These are phyloP conservation scores for Eugnorisma glareosa DNA, from an alignment of 2,888 invertebrate species.

Conservation along the genomic window DNA sequence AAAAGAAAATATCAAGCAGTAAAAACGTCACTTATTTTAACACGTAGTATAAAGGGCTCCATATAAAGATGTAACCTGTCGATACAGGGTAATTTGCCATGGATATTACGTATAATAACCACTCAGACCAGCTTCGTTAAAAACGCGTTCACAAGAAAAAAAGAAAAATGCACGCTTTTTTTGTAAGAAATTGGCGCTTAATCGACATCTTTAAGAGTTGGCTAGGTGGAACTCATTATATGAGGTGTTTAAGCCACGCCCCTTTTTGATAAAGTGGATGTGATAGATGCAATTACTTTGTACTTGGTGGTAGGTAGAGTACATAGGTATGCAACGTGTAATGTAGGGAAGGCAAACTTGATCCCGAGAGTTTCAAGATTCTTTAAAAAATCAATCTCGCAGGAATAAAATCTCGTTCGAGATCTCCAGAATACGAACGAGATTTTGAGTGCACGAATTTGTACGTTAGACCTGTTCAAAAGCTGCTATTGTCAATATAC, in stretches of 20 bases:
- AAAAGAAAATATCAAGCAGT: background rate
- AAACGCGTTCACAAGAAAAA: constrained; percentile 63
- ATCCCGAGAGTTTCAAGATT: background rate
- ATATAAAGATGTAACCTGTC: constrained; percentile 75
- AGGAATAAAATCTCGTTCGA: background rate
- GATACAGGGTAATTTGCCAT: constrained; percentile 78
- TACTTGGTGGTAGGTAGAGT: background rate
- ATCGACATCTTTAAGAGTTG: constrained; percentile 40
- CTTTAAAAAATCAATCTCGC: background rate
- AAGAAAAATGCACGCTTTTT: background rate
- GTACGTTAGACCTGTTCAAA: background rate
- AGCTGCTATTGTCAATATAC: background rate
- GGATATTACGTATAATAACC: constrained; percentile 71
- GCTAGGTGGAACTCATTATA: constrained; percentile 50
- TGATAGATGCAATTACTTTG: constrained; percentile 27
- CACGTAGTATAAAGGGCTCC: constrained; percentile 66
- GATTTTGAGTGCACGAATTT: background rate
- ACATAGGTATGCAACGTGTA: background rate
- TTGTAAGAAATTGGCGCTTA: constrained; percentile 41
- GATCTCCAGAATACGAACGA: background rate
- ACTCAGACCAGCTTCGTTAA: constrained; percentile 58
- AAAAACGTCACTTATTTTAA: background rate
- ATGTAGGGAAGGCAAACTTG: background rate
- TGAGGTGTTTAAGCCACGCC: constrained; percentile 42
- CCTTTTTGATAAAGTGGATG: constrained; percentile 45